Evolutionary conservation across 2,888 invertebrate genomes (phyloP), one percentile per base, ranked within the genome.

Genomic region (Linnaemya tessellans): DNA sequence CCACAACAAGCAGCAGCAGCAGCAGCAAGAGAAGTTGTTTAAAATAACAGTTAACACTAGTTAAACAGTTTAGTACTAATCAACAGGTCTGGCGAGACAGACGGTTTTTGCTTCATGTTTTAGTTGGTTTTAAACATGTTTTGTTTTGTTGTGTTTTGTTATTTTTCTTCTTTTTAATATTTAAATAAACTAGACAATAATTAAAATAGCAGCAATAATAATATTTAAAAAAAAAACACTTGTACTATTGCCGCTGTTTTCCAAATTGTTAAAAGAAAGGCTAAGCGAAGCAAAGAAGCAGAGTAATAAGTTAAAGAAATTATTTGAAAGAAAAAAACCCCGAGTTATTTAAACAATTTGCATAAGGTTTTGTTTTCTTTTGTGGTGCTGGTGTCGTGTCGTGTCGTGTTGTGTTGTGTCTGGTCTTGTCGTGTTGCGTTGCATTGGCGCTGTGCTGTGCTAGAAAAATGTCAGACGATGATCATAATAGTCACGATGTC

Each of bases 401-500:
- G n/a, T n/a, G n/a, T n/a, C n/a, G n/a, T n/a, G n/a, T n/a, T n/a
- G n/a, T n/a, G n/a, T n/a, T n/a, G n/a, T n/a, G n/a, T n/a, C n/a
- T n/a, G n/a, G n/a, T n/a, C n/a, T n/a, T n/a, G n/a, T n/a, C n/a
- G n/a, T n/a, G n/a, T n/a, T n/a, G n/a, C n/a, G n/a, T n/a, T n/a
- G n/a, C n/a, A n/a, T n/a, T n/a, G n/a, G n/a, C 30, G 5, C 18
- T 15, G 46, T 58, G 18, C n/a, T n/a, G 51, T 54, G 54, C 54
- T 49, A 60, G 20, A 43, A 84, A 58, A 54, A 85, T 85, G 85
- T 38, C 73, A 58, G 84, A 88, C 73, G 82, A 87, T 9, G 84
- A 86, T 9, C 92, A 93, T 4, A 91, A 91, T 0, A 91, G 91
- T 0, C 92, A 94, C 0, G 93, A 93, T 7, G 93, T 95, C 10